Conservation (phyloP, 2,113 vertebrate species). For the Antennarius striatus region DNA sequence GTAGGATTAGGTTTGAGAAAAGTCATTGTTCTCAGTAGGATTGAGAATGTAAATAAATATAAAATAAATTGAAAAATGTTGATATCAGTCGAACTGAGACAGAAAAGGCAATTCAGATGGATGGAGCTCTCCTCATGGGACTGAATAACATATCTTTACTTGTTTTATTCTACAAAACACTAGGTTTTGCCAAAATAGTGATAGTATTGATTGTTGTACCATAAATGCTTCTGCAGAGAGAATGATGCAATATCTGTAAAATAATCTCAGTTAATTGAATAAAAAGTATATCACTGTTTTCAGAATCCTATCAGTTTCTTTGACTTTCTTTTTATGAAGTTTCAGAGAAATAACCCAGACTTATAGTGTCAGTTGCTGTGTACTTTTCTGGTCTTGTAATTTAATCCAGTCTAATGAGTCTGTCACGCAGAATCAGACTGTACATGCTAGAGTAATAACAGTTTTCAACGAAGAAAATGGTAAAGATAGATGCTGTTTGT, state of each 20-base stretch:
- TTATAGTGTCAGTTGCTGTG: background rate
- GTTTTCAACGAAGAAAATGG: conserved; percentile 56
- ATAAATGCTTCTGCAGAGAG: conserved; percentile 32
- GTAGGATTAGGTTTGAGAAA: conserved; percentile 25
- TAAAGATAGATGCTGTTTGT: conserved; percentile 47
- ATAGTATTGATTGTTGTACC: conserved; percentile 47
- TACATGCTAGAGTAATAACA: conserved; percentile 58
- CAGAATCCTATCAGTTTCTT: conserved; percentile 52
- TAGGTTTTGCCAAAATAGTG: conserved; percentile 12
- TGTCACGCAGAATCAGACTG: conserved; percentile 45
- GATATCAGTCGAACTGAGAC: conserved; percentile 30
- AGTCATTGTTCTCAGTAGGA: conserved; percentile 27
- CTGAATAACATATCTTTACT: conserved; percentile 48
- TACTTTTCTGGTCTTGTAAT: conserved; percentile 38
- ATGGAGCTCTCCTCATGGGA: conserved; percentile 52
- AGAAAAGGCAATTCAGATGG: conserved; percentile 37
- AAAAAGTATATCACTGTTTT: conserved; percentile 39
- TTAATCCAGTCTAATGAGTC: conserved; percentile 51
- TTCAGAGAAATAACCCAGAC: conserved; percentile 25
- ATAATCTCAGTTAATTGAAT: conserved; percentile 59
- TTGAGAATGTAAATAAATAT: conserved; percentile 37
- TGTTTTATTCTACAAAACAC: conserved; percentile 40
- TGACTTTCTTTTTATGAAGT: conserved; percentile 25
- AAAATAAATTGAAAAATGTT: conserved; percentile 24
- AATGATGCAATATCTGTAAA: conserved; percentile 35